These are phyloP conservation scores for Lanistes nyassanus DNA, from an alignment of 1,140 invertebrate genomes.

Conservation along the genomic window DNA sequence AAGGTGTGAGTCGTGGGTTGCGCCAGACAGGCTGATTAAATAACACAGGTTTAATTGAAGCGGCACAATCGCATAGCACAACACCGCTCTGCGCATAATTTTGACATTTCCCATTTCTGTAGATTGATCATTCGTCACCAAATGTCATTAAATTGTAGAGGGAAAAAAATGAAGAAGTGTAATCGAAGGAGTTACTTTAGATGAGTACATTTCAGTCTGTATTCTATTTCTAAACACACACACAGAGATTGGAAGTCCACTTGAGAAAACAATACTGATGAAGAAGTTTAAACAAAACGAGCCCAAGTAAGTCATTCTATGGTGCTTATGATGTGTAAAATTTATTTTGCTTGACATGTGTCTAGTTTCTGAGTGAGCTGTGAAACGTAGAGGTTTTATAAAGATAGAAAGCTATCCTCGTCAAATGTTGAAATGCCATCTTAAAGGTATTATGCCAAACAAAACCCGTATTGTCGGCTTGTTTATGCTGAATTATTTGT, in stretches of 20 bases:
- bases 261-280: neutral
- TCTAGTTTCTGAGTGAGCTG: no score
- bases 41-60: slow-evolving; percentile 20
- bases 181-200: neutral
- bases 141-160: slow-evolving; percentile 1
- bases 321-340: no score
- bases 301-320: no score
- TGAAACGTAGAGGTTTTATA: no score
- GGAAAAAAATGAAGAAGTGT: neutral
- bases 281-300: no score
- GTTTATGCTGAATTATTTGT: no score
- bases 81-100: slow-evolving; percentile 7
- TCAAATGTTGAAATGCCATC: no score
- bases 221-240: neutral
- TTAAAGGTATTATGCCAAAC: no score
- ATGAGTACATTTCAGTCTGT: neutral
- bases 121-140: neutral
- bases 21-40: slow-evolving; percentile 13
- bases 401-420: no score
- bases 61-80: slow-evolving; percentile 15
- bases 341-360: no score
- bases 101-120: slow-evolving; percentile 12
- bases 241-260: neutral
- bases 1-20: neutral
- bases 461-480: no score